Base-by-base conservation (phyloP, 2,113 vertebrate genomes). In the Trachemys scripta region DNA sequence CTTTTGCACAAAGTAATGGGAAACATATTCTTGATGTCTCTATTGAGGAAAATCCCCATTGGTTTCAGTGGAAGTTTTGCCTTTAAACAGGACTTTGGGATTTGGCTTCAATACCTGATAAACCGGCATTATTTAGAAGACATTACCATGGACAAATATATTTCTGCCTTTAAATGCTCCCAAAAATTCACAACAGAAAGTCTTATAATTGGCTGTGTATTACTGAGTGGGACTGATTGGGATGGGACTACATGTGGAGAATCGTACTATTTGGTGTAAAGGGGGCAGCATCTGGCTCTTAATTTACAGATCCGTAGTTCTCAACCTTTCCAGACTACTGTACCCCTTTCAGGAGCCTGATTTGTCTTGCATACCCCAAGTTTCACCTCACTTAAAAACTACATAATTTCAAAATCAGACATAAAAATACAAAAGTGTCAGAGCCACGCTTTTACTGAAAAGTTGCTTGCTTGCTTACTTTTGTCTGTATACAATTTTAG, bases 191-290 rank as follows among this genome's bases (percentile, higher is more conserved):
- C 19, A 91, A 0, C 4, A 0, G 4, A 45, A 92, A 87, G 51
- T 5, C 1, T 4, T 50, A 72, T 84, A 79, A 42, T 78, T 2
- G 84, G 6, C 10, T 65, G 1, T 0, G 0, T 69, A 19, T 8
- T 91, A 29, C 51, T 35, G 75, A 17, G 27, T 88, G 85, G 79
- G 84, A 45, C 14, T 91, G 72, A 19, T 10, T 42, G 2, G 51
- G 84, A 45, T 35, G 5, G 10, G 80, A 29, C 42, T 78, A 13
- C 7, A 12, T 78, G 6, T 45, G 42, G 25, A 47, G 54, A 2
- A 50, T 50, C 3, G 2, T 83, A 2, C 6, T 10, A 1, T 84
- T 90, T n/a, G 57, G 1, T 80, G 47, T 27, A 85, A 93, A 79
- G 72, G 2, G 47, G 3, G 4, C n/a, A 42, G 1, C 35, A 22